Base-by-base conservation (phyloP, 2,888 invertebrate genomes). In the Tetheella fluctuosa region DNA sequence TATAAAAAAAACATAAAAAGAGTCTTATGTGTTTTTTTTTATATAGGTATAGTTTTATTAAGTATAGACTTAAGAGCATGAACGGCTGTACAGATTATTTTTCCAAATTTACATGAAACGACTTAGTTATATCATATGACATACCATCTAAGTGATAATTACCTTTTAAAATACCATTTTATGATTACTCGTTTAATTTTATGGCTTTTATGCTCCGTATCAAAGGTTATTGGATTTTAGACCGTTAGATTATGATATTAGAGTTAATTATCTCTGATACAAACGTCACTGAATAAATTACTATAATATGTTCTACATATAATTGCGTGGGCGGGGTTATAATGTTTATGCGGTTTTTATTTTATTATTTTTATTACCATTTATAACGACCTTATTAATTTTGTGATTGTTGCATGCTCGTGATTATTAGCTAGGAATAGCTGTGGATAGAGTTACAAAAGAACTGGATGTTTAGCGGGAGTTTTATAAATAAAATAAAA, bases 241-340 rank as follows among this genome's bases (percentile, higher is more conserved):
- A 48, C 48, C 48, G 48, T 48, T 48, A 17, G 2, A 48, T n/a
- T 20, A 20, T 48, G 20, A 20, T 48, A 48, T 48, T 48, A 48
- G 8, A 20, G 20, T 48, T 48, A 48, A 48, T 48, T 48, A 20
- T n/a, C 48, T 48, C 48, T 20, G 0, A 48, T 20, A 48, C 10
- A 48, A 20, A 48, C 17, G 48, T 48, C 48, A 48, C 48, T 10
- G 48, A 48, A 48, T 48, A 48, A 20, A 20, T 48, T 48, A 48
- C 48, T n/a, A 48, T 2, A 48, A 20, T 48, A n/a, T 48, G 20
- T 48, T 48, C 48, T 48, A 20, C 20, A 48, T 48, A 20, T 48
- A 48, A 48, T 48, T 48, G 42, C 42, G 42, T 17, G 48, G 48
- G 48, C 20, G 48, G 0, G 17, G 17, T 48, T 20, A 48, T 20